Conservation (phyloP, 1,140 invertebrate genomes). For the Whitmania pigra region DNA sequence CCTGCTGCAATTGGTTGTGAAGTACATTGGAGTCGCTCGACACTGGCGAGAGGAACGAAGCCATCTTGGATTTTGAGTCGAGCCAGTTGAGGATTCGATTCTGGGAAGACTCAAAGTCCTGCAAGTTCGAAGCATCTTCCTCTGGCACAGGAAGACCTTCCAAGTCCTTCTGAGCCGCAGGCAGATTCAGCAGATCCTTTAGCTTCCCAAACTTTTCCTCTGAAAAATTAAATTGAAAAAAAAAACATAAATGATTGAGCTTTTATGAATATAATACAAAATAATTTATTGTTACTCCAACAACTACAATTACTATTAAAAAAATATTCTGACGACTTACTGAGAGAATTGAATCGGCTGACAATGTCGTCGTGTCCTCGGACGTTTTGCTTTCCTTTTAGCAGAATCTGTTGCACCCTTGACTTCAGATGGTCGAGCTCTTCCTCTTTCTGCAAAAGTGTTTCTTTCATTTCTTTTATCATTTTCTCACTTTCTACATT, state of each 20-base stretch:
- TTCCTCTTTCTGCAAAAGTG: not conserved
- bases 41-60: slow-evolving; percentile 81
- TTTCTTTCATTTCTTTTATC: not conserved
- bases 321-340: not conserved
- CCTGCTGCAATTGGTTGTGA: slow-evolving; percentile 80
- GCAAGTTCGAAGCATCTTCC: slow-evolving; percentile 43
- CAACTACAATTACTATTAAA: not conserved
- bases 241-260: no score
- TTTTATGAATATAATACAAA: not conserved
- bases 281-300: not conserved
- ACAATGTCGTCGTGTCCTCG: slow-evolving; percentile 3
- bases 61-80: slow-evolving; percentile 82
- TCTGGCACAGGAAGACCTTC: slow-evolving; percentile 49
- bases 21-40: slow-evolving; percentile 85
- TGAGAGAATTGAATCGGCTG: not conserved
- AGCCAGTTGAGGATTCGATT: slow-evolving; percentile 74
- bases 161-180: slow-evolving; percentile 76
- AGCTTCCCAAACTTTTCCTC: slow-evolving; percentile 58
- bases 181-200: slow-evolving; percentile 54
- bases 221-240: slow-evolving; percentile 36
- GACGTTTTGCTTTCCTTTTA: not conserved
- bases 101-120: slow-evolving; percentile 78
- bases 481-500: not conserved
- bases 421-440: slow-evolving; percentile 5
- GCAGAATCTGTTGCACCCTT: not conserved